Evolutionary conservation across 2,888 invertebrate species (phyloP), one percentile per base, ranked within the genome.

Genomic region (Rhabditophanes sp.): DNA sequence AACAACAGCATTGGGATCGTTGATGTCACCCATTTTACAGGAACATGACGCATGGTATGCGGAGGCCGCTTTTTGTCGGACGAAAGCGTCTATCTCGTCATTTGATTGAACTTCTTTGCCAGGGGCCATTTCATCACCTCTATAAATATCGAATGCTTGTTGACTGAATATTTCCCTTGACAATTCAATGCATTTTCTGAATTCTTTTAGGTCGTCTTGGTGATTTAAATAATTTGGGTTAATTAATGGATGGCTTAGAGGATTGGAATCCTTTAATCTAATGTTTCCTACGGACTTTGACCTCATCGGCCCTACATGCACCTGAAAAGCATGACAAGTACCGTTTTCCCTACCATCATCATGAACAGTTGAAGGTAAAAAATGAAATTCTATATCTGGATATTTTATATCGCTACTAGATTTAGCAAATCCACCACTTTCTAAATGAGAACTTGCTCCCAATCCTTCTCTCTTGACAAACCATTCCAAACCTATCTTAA

Each of bases 191-290:
- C 49, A 50, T 6, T 31, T 37, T 6, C 57, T 42, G 45, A 64
- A 58, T 29, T 59, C 56, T 22, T 41, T 36, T 41, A 52, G 48
- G 30, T 62, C 61, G 7, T 56, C 45, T 22, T 57, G 55, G 25
- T 53, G 41, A n/a, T 41, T 35, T 44, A 87, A 79, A 65, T 93
- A 93, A 61, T 87, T 83, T 2, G 90, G 82, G 66, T 90, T 77
- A 65, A 93, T 82, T 18, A 79, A 64, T 0, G 87, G 87, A 67
- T 77, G 76, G 33, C 78, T 76, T 16, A 75, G 69, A 0, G 82
- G 81, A 68, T 85, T 80, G 0, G 71, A 67, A 39, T 78, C 78
- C 35, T 74, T 73, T 15, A 90, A 68, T 48, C 77, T 79, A 1
- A 90, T 74, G 48, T 74, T 75, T 0, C 90, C 90, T 4, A 76